Evolutionary conservation across 1,140 invertebrate genomes (phyloP).

Genomic region (Temnothorax nylanderi): DNA sequence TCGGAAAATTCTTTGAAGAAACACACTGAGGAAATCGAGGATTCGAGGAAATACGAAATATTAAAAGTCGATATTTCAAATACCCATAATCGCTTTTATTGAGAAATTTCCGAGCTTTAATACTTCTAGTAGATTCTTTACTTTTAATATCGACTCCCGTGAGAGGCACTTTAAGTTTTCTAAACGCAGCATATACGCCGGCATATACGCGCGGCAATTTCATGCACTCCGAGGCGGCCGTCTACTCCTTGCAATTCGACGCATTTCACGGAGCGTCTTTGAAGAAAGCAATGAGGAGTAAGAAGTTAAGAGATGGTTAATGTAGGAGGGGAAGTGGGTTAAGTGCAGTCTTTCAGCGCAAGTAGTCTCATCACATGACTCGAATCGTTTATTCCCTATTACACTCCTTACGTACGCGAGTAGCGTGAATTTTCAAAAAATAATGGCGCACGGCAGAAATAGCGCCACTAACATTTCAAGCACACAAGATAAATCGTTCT

Average conservation of each 20-base stretch:
- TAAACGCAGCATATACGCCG: neutral
- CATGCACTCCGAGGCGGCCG: conserved; percentile 18
- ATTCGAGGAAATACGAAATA: conserved; percentile 2
- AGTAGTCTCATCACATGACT: conserved; percentile 13
- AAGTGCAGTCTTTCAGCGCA: conserved; percentile 27
- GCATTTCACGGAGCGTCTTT: conserved; percentile 26
- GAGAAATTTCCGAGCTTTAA: neutral
- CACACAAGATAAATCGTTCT: neutral
- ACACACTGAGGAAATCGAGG: neutral
- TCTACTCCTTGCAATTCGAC: conserved; percentile 17
- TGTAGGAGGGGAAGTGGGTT: conserved; percentile 22
- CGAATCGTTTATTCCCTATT: conserved; percentile 11
- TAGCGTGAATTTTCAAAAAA: neutral
- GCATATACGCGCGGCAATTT: conserved; percentile 5
- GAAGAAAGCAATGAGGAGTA: conserved; percentile 25
- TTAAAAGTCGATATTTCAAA: neutral
- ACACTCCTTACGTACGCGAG: neutral
- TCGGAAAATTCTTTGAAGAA: conserved; percentile 2
- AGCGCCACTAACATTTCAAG: neutral
- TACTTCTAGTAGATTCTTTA: neutral
- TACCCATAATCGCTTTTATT: neutral
- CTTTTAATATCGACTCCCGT: neutral
- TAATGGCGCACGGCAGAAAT: neutral
- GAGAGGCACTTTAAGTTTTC: conserved; percentile 2
- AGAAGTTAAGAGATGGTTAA: conserved; percentile 28